phyloP scores from a whole-genome alignment of 2,797 vertebrate species.

The Petrocephalus sullivani region DNA sequence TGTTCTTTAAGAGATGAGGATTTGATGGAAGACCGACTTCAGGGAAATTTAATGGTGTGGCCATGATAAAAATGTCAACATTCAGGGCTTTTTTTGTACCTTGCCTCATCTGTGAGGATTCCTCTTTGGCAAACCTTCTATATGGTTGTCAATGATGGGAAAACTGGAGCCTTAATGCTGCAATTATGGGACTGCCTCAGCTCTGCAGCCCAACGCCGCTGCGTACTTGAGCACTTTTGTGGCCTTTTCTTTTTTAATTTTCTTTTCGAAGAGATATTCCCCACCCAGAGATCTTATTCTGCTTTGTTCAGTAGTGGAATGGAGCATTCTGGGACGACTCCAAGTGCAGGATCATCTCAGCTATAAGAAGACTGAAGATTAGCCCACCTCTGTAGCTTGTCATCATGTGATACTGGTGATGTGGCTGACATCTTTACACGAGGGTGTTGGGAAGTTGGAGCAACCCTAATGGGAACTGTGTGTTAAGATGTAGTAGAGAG shows the following conservation, averaged over 20 bases:
- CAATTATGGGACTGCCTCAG: constrained; percentile 21
- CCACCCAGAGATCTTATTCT: background rate
- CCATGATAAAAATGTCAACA: constrained; percentile 31
- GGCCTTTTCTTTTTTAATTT: constrained; percentile 27
- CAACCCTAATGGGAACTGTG: background rate
- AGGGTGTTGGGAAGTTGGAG: background rate
- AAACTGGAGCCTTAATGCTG: constrained; percentile 34
- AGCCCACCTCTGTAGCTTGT: background rate
- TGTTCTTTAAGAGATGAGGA: background rate
- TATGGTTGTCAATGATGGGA: constrained; percentile 32
- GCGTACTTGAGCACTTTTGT: background rate
- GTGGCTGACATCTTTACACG: background rate
- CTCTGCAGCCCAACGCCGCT: constrained; percentile 22
- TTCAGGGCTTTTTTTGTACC: constrained; percentile 34
- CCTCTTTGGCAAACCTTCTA: constrained; percentile 28
- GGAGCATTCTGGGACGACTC: background rate
- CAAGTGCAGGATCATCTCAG: background rate
- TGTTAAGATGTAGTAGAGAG: background rate
- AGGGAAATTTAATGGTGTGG: background rate
- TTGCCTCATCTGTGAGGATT: constrained; percentile 8
- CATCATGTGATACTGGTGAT: background rate
- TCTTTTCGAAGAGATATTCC: constrained; percentile 24
- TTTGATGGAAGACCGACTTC: background rate
- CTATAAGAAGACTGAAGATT: background rate
- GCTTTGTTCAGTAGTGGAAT: background rate